These are phyloP conservation scores for Pseudochirops corinnae DNA, from an alignment of 2,797 vertebrate species.

Conservation along the genomic window DNA sequence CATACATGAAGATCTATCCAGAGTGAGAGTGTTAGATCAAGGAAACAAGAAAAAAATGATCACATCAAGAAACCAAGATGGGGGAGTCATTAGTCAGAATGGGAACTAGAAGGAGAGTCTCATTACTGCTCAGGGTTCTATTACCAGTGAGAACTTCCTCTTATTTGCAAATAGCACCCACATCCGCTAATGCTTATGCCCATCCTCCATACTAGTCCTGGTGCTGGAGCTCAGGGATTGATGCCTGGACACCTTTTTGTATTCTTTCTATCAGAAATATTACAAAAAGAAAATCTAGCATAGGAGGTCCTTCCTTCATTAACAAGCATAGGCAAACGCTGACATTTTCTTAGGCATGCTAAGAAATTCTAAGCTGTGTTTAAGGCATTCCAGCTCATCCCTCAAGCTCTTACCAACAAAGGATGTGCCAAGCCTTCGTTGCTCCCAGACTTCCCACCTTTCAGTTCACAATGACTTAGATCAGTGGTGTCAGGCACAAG, in stretches of 20 bases:
- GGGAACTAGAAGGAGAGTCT: neutral
- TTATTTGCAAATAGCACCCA: neutral
- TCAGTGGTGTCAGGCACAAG: neutral
- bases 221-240: neutral
- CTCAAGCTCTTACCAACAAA: neutral
- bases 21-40: neutral
- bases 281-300: neutral
- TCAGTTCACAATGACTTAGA: neutral
- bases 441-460: neutral
- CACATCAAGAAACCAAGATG: neutral
- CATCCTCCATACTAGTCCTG: neutral
- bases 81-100: neutral
- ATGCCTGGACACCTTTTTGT: constrained; percentile 40
- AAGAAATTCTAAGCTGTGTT: neutral
- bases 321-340: constrained; percentile 13
- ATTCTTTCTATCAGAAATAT: constrained; percentile 49
- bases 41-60: neutral
- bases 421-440: too few species aligned
- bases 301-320: constrained; percentile 5
- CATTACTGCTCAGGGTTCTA: neutral
- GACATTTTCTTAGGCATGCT: neutral
- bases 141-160: neutral
- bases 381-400: neutral
- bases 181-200: neutral
- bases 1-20: neutral